phyloP scores from a whole-genome alignment of 1,140 invertebrate genomes.

The Euwallacea fornicatus region DNA sequence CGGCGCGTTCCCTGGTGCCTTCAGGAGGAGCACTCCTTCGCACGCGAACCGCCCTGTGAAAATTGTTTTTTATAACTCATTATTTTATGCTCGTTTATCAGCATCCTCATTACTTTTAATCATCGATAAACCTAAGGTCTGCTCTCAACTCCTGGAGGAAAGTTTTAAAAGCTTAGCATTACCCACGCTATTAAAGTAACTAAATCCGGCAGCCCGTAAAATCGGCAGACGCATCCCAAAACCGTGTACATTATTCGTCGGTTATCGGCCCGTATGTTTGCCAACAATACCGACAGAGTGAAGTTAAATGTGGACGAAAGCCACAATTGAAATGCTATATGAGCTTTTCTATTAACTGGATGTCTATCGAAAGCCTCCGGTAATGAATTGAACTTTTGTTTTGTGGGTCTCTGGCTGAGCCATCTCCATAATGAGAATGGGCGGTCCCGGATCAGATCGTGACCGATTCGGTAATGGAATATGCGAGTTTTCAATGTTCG shows the following conservation, averaged over 20 bases:
- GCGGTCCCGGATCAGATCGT: background rate
- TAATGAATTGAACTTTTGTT: slow-evolving; percentile 23
- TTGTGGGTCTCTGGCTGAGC: background rate
- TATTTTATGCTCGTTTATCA: too few species aligned
- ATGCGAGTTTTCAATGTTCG: too few species aligned
- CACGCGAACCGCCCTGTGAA: too few species aligned
- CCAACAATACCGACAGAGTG: slow-evolving; percentile 21
- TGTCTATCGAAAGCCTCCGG: slow-evolving; percentile 9
- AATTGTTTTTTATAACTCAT: too few species aligned
- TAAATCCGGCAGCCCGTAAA: background rate
- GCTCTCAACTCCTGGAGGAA: too few species aligned
- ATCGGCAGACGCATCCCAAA: slow-evolving; percentile 8
- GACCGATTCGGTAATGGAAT: too few species aligned
- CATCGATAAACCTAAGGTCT: too few species aligned
- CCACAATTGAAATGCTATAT: slow-evolving; percentile 23
- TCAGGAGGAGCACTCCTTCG: too few species aligned
- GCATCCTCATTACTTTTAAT: too few species aligned
- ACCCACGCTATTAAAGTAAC: too few species aligned
- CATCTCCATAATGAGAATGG: slow-evolving; percentile 23
- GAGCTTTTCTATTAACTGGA: slow-evolving; percentile 25
- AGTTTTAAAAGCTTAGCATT: too few species aligned
- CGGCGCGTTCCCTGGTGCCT: too few species aligned
- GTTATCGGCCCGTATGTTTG: slow-evolving; percentile 26
- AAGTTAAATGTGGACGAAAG: slow-evolving; percentile 24
- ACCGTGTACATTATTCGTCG: slow-evolving; percentile 20